These are phyloP conservation scores for Philotrypesis tridentata DNA, from an alignment of 1,140 invertebrate species.

Conservation along the genomic window DNA sequence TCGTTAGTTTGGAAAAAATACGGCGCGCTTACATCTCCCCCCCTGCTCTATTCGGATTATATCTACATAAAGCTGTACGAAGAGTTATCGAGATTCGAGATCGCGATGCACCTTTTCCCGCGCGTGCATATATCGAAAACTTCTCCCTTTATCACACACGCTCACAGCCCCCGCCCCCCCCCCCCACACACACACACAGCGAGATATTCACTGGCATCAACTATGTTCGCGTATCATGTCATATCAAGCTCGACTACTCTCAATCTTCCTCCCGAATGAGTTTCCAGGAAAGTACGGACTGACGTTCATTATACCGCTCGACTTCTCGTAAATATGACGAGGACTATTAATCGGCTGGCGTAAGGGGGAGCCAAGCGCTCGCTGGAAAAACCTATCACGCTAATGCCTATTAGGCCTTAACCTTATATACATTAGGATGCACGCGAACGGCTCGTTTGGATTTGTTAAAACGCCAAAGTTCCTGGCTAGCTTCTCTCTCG, in stretches of 20 bases:
- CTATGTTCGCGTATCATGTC: not conserved
- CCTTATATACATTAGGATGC: slow-evolving; percentile 30
- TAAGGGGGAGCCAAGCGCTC: not conserved
- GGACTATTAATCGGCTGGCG: slow-evolving; percentile 1
- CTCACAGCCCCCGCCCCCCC: no score
- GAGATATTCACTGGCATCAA: no score
- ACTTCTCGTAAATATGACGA: slow-evolving; percentile 19
- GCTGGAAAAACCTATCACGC: slow-evolving; percentile 27
- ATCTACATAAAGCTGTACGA: not conserved
- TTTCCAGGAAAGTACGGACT: not conserved
- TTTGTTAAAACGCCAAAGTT: slow-evolving; percentile 2
- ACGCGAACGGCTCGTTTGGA: slow-evolving; percentile 11
- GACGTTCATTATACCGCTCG: not conserved
- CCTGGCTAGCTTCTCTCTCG: not conserved
- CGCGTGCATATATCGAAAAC: not conserved
- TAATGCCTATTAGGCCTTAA: not conserved
- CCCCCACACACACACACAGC: not conserved
- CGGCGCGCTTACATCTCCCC: not conserved
- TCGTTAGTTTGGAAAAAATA: slow-evolving; percentile 33
- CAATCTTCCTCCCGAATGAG: slow-evolving; percentile 1
- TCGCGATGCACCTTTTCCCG: not conserved
- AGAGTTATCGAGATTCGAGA: slow-evolving; percentile 30
- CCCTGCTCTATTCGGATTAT: not conserved
- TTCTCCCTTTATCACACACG: not conserved
- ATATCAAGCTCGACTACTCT: not conserved